Evolutionary conservation across 2,888 invertebrate species (phyloP), one percentile per base, ranked within the genome.

Genomic region (Phortica okadai): DNA sequence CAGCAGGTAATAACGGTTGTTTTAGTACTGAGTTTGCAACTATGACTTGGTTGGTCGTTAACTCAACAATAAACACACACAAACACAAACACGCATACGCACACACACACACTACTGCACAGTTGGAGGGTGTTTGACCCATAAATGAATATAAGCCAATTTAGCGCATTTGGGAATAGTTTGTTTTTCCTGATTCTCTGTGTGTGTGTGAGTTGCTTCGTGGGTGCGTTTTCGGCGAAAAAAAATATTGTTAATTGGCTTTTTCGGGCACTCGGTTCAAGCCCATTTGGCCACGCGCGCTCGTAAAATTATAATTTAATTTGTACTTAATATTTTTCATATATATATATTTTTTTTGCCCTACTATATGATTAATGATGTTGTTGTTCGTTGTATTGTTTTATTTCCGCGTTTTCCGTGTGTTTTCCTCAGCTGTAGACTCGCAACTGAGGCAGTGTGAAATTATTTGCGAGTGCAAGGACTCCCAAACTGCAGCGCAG

Each of bases 121-220:
- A 77, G 77, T 75, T 80, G 69, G 80, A 75, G 82, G 84, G 87
- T 87, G 82, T 85, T 84, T 89, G 89, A 89, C 89, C 89, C 84
- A 90, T 85, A 88, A 90, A 84, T 80, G 82, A 80, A 84, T 81
- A 80, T 83, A 81, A 79, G 80, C 83, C 79, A 83, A 82, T 79
- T 80, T 76, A 73, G 78, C 75, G 77, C 75, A 73, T 67, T 74
- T 44, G 74, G 2, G 58, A 45, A 70, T 70, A 54, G 2, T n/a
- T 44, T 44, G 7, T 10, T 50, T 33, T 69, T 50, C 50, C 42
- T 16, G 25, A 11, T 45, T 8, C 8, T 70, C 50, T 16, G 45
- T 70, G 45, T 70, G 50, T 8, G 69, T 50, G 50, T 45, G 21
- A 7, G 10, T 62, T 21, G 25, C 1, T 25, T n/a, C 16, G 33